Conservation (phyloP, 2,888 invertebrate genomes). For the Nebria salina region DNA sequence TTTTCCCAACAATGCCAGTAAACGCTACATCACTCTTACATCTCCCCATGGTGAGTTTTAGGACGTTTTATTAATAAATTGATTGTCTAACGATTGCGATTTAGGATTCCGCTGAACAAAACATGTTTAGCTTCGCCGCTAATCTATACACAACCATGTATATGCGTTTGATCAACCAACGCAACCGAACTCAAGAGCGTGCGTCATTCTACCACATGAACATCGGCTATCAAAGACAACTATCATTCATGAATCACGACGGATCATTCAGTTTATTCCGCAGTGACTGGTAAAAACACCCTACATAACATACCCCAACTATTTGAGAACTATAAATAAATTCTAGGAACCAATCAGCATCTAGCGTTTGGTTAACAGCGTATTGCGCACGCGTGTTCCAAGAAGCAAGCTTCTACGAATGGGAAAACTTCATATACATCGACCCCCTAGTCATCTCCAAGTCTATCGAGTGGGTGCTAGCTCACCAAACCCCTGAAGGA, state of each 20-base stretch:
- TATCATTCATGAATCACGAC: constrained; percentile 90
- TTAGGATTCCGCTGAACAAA: constrained; percentile 90
- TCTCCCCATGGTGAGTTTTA: constrained; percentile 72
- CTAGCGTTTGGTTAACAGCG: constrained; percentile 93
- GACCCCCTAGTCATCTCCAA: constrained; percentile 87
- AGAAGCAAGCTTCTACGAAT: constrained; percentile 94
- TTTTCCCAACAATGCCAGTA: constrained; percentile 92
- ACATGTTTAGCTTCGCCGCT: constrained; percentile 95
- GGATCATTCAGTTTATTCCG: constrained; percentile 93
- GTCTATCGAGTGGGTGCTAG: constrained; percentile 86
- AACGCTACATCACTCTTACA: constrained; percentile 84
- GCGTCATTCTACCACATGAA: constrained; percentile 90
- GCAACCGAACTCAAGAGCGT: constrained; percentile 82
- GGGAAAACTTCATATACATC: constrained; percentile 96
- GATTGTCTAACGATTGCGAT: constrained; percentile 3
- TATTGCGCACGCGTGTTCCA: constrained; percentile 89
- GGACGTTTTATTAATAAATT: neutral
- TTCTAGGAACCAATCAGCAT: constrained; percentile 80
- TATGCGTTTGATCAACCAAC: constrained; percentile 90
- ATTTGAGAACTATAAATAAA: no score
- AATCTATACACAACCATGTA: constrained; percentile 92
- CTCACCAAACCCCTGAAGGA: constrained; percentile 85
- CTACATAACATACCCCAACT: neutral
- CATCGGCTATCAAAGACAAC: constrained; percentile 86
- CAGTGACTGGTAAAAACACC: constrained; percentile 80